Base-by-base conservation (phyloP, 1,140 invertebrate genomes). In the Drosophila sturtevanti region DNA sequence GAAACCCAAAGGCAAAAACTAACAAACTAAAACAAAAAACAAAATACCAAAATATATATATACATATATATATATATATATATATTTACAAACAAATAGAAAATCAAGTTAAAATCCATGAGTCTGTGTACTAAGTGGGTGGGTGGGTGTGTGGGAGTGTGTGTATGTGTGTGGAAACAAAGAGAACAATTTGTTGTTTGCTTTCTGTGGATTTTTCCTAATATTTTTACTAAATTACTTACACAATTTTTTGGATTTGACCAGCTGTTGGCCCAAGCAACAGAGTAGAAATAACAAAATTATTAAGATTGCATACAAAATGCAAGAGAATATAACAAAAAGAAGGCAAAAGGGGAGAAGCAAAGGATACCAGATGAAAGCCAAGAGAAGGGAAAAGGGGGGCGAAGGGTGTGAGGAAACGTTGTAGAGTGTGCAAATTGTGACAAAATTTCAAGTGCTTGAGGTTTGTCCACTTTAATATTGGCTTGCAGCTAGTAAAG, bases 181-280 rank as follows among this genome's bases (percentile, higher is more conserved):
- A 82, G 79, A 81, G 64, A 65, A 41, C 75, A 78, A 87, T 79
- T 82, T 79, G 75, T 70, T 76, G 75, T 64, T 67, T 68, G 56
- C 65, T 63, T 70, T 71, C 21, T 67, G 51, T 21, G 69, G 73
- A 76, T 79, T 81, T 87, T 87, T 79, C 41, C 69, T 81, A 87
- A 87, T 75, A 82, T 87, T 77, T 78, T 72, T 80, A 79, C 70
- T 71, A 87, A 86, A 86, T 86, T 87, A 86, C 82, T 80, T 72
- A 81, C 55, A 81, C 71, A 81, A 78, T 86, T 81, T 86, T 69
- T 66, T 56, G 44, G 70, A 66, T 71, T 72, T 72, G 59, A 60
- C 62, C 81, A 85, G 77, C 72, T 87, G 82, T 68, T 81, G 75
- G 75, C 79, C 68, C 31, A 59, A 38, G 54, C 18, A 69, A 41